Evolutionary conservation across 2,113 vertebrate species (phyloP).

Genomic region (Dolichallabes microphthalmus): DNA sequence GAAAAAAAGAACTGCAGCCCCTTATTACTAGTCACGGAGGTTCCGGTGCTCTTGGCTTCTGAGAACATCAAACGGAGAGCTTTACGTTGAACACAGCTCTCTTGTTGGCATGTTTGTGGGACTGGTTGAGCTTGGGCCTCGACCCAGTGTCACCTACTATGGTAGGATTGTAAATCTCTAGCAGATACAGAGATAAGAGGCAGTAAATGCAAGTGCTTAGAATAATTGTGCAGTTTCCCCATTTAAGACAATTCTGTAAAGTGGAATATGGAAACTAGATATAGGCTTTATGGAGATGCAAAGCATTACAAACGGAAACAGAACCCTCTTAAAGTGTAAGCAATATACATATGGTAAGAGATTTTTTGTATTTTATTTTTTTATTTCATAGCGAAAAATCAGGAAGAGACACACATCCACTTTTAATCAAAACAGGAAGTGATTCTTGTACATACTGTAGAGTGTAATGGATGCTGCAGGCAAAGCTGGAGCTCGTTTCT

Average conservation of each 20-base stretch:
- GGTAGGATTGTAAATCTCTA: neutral
- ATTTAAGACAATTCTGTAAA: neutral
- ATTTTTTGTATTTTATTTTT: neutral
- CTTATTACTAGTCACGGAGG: conserved; percentile 21
- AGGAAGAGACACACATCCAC: neutral
- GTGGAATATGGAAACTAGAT: neutral
- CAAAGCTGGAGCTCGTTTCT: conserved; percentile 38
- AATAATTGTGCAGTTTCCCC: neutral
- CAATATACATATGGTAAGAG: neutral
- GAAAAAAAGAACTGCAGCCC: conserved; percentile 4
- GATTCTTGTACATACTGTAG: neutral
- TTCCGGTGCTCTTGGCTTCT: neutral
- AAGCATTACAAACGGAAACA: neutral
- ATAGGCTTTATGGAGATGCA: neutral
- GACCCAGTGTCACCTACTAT: conserved; percentile 16
- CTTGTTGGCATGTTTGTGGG: neutral
- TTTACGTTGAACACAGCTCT: conserved; percentile 4
- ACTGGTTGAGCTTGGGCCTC: neutral
- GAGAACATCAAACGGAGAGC: conserved; percentile 30
- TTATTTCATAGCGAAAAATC: neutral
- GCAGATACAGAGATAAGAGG: neutral
- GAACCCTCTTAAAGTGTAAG: neutral
- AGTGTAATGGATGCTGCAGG: conserved; percentile 39
- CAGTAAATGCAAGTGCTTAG: neutral
- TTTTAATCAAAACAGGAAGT: conserved; percentile 32